A percentile compares a stretch with the other conserved stretches of the same genome.
Conservation (phyloP, 2,888 invertebrate species). For the Hymenopus coronatus region DNA sequence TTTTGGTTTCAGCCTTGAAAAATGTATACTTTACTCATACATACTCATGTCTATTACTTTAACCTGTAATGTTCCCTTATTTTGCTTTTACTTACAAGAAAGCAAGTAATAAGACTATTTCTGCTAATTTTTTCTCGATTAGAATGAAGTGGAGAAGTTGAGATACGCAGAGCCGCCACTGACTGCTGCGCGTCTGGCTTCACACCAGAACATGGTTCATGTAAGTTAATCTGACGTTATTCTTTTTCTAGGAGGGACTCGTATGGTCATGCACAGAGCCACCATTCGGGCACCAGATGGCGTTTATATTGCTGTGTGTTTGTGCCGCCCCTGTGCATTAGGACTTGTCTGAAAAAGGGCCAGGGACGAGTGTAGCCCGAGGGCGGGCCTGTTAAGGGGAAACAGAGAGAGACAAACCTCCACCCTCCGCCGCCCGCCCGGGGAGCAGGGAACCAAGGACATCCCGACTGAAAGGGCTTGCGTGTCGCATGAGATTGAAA, state of each 20-base stretch:
- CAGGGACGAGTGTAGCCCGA: not conserved
- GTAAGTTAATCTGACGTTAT: not conserved
- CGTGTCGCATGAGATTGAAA: not conserved
- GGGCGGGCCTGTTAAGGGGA: not conserved
- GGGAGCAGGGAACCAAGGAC: not conserved
- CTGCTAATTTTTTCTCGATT: too few species aligned
- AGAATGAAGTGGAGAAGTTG: too few species aligned
- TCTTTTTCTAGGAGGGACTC: not conserved
- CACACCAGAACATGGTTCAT: not conserved
- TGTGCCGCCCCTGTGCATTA: not conserved
- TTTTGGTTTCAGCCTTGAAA: too few species aligned
- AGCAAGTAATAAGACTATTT: too few species aligned
- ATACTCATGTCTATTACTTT: too few species aligned
- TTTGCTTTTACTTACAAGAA: too few species aligned
- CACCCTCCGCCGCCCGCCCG: not conserved
- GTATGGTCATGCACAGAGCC: not conserved
- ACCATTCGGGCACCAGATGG: slow-evolving; percentile 9
- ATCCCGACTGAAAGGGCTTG: not conserved
- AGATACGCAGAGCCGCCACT: not conserved
- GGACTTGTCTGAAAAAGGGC: not conserved
- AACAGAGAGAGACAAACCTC: not conserved
- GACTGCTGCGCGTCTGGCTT: not conserved
- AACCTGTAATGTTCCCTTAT: too few species aligned
- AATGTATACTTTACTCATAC: too few species aligned
- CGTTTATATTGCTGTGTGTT: slow-evolving; percentile 4